Evolutionary conservation across 2,113 vertebrate genomes (phyloP), one percentile per base, ranked within the genome.

Genomic region (Clarias magur): DNA sequence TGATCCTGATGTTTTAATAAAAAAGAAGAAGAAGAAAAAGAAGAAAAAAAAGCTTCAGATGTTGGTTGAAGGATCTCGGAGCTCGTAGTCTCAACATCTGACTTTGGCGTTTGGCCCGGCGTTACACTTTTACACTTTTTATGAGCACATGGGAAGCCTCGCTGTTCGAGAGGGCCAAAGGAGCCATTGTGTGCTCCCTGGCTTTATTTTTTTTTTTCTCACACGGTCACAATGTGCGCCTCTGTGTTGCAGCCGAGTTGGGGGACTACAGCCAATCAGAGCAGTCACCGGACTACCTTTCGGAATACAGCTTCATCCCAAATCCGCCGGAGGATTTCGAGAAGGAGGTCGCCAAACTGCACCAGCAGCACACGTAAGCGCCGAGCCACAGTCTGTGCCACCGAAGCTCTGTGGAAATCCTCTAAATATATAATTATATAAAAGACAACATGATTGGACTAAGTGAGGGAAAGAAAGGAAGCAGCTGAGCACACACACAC

Each of bases 271-370:
- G 80, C 93, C 96, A 97, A 91, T 94, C 95, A 19, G 97, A 98
- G 93, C 97, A 97, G 90, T 93, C 96, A 91, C 82, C 96, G 81
- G 98, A 96, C 91, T 99, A 99, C 94, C 96, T 99, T 92, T 96
- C 97, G 23, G 97, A 99, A 68, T 99, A 95, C 94, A 96, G 95
- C 92, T 99, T 99, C 95, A 95, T 99, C 94, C 95, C 97, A 91
- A 96, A 91, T 93, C 97, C 98, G 87, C 97, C 97, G 81, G 96
- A 97, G 94, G 97, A 99, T 94, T 99, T 99, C 92, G 97, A 99
- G 95, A 99, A 99, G 93, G 98, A 99, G 95, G 96, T 99, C 89
- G 92, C 96, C 94, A 99, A 99, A 94, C 96, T 98, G 92, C 98
- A 99, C 95, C 97, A 99, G 94, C 98, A 99, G 94, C 97, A 99